Evolutionary conservation across 2,113 vertebrate genomes (phyloP).

Genomic region (Megatriorchis doriae): DNA sequence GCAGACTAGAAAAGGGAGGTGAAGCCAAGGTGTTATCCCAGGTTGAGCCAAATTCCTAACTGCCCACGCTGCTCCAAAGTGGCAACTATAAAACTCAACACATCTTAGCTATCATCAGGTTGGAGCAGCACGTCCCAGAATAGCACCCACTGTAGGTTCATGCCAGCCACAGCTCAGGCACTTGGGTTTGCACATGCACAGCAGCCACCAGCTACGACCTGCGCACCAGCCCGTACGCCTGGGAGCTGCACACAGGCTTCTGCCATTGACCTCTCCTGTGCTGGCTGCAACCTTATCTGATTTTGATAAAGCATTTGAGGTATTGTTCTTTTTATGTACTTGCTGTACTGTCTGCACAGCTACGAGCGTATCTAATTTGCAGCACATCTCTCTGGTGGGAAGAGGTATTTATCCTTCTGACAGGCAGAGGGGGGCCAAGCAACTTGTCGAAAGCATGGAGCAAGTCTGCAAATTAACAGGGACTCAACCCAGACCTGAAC

Average conservation of each 20-base stretch:
- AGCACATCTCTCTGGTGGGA: neutral
- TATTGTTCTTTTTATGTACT: neutral
- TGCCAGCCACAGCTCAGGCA: neutral
- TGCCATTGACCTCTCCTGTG: neutral
- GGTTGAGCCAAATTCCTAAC: neutral
- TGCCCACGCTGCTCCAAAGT: neutral
- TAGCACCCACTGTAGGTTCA: neutral
- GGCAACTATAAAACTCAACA: rapidly evolving
- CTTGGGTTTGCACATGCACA: rapidly evolving
- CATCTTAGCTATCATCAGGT: rapidly evolving
- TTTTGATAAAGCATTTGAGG: neutral
- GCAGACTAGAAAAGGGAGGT: neutral
- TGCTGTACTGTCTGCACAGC: neutral
- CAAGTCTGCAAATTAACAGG: neutral
- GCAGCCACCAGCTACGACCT: neutral
- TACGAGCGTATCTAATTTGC: neutral
- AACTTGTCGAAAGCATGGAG: neutral
- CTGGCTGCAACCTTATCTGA: neutral
- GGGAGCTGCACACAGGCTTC: neutral
- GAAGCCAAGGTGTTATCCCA: neutral
- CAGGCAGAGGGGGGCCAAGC: neutral
- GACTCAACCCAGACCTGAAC: neutral
- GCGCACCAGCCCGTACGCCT: neutral
- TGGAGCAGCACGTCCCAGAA: neutral
- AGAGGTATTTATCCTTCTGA: constrained; percentile 35